Evolutionary conservation across 2,113 vertebrate genomes (phyloP), one percentile per base, ranked within the genome.

Genomic region (Eupsittula cactorum): DNA sequence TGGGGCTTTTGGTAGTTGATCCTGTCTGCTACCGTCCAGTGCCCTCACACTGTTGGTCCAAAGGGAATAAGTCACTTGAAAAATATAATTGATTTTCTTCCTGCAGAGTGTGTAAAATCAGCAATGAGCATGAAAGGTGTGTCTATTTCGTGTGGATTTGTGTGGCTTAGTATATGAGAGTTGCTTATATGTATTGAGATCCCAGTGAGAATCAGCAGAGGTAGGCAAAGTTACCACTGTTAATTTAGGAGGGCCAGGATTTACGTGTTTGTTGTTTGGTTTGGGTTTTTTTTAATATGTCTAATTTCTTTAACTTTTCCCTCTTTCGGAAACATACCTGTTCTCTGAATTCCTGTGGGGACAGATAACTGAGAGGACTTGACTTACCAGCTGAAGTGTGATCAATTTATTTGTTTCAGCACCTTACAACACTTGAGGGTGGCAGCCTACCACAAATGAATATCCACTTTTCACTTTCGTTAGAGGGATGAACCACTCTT

Each of bases 271-370:
- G 55, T 59, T 20, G 53, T 55, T 55, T 55, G 53, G 39, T 12
- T 59, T 15, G 28, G 4, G 0, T 0, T 0, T 11, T 59, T 52
- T 63, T 25, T 4, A 46, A 24, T 28, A 65, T 47, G 27, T 23
- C 31, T 41, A 4, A 80, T 77, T 86, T 78, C 69, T 89, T 67
- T 49, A 80, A 85, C 35, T 77, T 73, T 68, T 63, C 75, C 79
- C 33, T 71, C 47, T 71, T 78, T 69, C 9, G 39, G 68, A 86
- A 91, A 23, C 35, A 5, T 33, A 65, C 7, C 20, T 35, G 41
- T n/a, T 88, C 71, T 41, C 57, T 27, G 44, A 82, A 52, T 71
- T 75, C 70, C 42, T 46, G 35, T 46, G 39, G 25, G 65, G 37
- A 67, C n/a, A 67, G 65, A 37, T 42, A 85, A 76, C 6, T 55